Conservation (phyloP, 2,888 invertebrate species). For the Augiades crinisus region DNA sequence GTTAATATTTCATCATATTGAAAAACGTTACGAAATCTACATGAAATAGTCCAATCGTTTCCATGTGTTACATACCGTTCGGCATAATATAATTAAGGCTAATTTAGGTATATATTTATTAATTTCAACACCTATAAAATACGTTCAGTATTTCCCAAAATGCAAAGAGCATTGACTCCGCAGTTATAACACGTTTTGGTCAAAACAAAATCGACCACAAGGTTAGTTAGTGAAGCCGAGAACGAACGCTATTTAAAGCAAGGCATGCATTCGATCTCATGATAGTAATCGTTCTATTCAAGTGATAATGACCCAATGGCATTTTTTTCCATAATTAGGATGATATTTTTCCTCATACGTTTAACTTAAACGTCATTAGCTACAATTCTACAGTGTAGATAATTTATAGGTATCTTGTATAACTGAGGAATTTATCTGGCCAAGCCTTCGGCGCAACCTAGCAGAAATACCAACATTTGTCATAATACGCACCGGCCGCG, state of each 20-base stretch:
- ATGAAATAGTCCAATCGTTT: too few relatives aligned
- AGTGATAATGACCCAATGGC: slow-evolving; percentile 17
- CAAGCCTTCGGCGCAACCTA: slow-evolving; percentile 4
- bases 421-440: neutral
- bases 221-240: neutral
- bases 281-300: slow-evolving; percentile 14
- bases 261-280: slow-evolving; percentile 15
- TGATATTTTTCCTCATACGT: slow-evolving; percentile 11
- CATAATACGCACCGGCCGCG: slow-evolving; percentile 7
- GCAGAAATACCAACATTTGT: slow-evolving; percentile 14
- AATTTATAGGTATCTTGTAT: neutral
- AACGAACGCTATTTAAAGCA: neutral
- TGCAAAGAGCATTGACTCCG: too few relatives aligned
- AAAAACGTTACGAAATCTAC: too few relatives aligned
- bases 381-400: neutral
- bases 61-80: too few relatives aligned
- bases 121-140: too few relatives aligned
- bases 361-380: neutral
- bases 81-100: too few relatives aligned
- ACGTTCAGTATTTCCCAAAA: too few relatives aligned
- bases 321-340: slow-evolving; percentile 18
- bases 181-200: neutral
- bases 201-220: neutral
- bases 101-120: too few relatives aligned
- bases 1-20: too few relatives aligned